A percentile compares a stretch with the other conserved stretches of the same genome.
Evolutionary conservation across 2,888 invertebrate genomes (phyloP).

Genomic region (Parelbella ahira): DNA sequence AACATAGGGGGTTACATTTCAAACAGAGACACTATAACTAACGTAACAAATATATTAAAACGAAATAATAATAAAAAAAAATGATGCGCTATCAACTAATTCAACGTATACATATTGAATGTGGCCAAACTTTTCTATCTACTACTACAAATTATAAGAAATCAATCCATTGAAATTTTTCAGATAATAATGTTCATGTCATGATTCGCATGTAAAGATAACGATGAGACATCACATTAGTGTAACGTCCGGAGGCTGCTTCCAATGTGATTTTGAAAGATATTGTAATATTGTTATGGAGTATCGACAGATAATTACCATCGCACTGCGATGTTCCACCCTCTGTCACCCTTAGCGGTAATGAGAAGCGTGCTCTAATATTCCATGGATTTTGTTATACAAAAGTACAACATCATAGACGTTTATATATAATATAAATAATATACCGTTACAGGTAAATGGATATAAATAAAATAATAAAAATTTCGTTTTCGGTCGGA

Average conservation of each 20-base stretch:
- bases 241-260: background rate
- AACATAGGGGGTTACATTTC: constrained; percentile 21
- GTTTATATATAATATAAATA: too few species aligned
- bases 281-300: too few species aligned
- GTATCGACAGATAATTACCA: too few species aligned
- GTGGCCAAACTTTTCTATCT: constrained; percentile 17
- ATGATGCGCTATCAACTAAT: constrained; percentile 21
- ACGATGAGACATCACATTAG: constrained; percentile 1
- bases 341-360: too few species aligned
- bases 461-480: too few species aligned
- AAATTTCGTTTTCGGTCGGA: too few species aligned
- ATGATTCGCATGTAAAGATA: constrained; percentile 14
- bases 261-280: too few species aligned
- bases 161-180: constrained; percentile 2
- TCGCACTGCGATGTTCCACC: too few species aligned
- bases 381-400: too few species aligned
- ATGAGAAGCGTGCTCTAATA: too few species aligned
- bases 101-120: constrained; percentile 24
- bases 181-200: background rate
- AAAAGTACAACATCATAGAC: too few species aligned
- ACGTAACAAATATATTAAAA: constrained; percentile 9
- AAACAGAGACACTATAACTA: constrained; percentile 19
- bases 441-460: too few species aligned
- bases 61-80: background rate
- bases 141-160: constrained; percentile 9